A percentile compares a stretch with the other conserved stretches of the same genome.
phyloP scores from a whole-genome alignment of 2,888 invertebrate species.

The Mythimna lalbum region DNA sequence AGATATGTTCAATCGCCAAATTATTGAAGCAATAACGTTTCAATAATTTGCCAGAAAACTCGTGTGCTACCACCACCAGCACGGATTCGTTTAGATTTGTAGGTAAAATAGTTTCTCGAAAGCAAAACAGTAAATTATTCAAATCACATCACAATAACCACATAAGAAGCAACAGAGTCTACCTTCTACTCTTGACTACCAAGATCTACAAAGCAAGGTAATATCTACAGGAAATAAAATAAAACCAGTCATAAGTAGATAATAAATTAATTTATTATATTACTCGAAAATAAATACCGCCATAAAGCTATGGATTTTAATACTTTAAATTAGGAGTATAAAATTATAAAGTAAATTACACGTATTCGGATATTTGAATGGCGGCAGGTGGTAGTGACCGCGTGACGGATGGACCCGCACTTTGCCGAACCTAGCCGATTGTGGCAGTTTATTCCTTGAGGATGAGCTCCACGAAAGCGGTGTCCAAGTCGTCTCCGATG shows the following conservation, averaged over 20 bases:
- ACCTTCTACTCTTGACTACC: slow-evolving; percentile 3
- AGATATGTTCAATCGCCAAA: not conserved
- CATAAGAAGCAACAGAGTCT: not conserved
- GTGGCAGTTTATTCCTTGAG: slow-evolving; percentile 91
- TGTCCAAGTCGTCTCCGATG: slow-evolving; percentile 99
- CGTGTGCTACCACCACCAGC: too few relatives aligned
- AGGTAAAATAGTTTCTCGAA: slow-evolving; percentile 16
- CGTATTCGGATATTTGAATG: slow-evolving; percentile 82
- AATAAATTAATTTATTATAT: slow-evolving; percentile 88
- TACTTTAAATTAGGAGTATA: slow-evolving; percentile 88
- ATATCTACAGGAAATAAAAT: slow-evolving; percentile 61
- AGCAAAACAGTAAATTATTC: not conserved
- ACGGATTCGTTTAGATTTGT: not conserved
- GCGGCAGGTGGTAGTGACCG: slow-evolving; percentile 74
- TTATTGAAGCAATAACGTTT: not conserved
- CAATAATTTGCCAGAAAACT: too few relatives aligned
- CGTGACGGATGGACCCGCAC: slow-evolving; percentile 56
- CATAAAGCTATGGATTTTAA: slow-evolving; percentile 87
- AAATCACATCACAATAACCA: slow-evolving; percentile 12
- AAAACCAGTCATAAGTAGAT: slow-evolving; percentile 74
- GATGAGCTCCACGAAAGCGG: slow-evolving; percentile 98
- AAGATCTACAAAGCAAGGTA: slow-evolving; percentile 9
- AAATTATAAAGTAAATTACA: slow-evolving; percentile 85
- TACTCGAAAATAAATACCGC: slow-evolving; percentile 89
- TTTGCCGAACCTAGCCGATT: slow-evolving; percentile 49